Base-by-base conservation (phyloP, 2,888 invertebrate species). In the Synergus umbraculus region DNA sequence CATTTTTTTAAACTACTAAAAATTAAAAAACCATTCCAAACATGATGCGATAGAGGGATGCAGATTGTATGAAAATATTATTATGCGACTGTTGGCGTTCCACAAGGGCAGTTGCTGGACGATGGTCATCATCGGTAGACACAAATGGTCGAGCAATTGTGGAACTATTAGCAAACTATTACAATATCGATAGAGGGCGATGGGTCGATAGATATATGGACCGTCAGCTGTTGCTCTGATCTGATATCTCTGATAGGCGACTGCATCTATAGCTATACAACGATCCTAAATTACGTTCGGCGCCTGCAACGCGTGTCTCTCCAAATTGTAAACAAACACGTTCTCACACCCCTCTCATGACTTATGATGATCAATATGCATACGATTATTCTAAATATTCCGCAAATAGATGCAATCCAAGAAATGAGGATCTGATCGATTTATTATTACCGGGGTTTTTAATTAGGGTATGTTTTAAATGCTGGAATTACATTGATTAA, bases 151-250 rank as follows among this genome's bases (percentile, higher is more conserved):
- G 85, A 87, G 89, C 88, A 89, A 90, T 89, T 86, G 85, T 79
- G 83, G 82, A 79, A 84, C 89, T 88, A 89, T 90, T 89, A 88
- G 88, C 84, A 85, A 88, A 88, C 88, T 88, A 89, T 89, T 89
- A 87, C 88, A 86, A 86, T 87, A 87, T 87, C 86, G 86, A 86
- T 86, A 83, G 81, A 77, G 81, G 76, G 73, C 83, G 87, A 88
- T 87, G 84, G 86, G 82, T 86, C 87, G 87, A 88, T 88, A 90
- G 85, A 87, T 86, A 88, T 81, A 78, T 82, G 82, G 80, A 81
- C 84, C 86, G 85, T 88, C 89, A 90, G 89, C 89, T 90, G 89
- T 88, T 88, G 88, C 89, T 58, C 65, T 46, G 80, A 73, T 73
- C 73, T 15, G 73, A 54, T 73, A 73, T 73, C 73, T 73, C 84